Evolutionary conservation across 2,888 invertebrate species (phyloP), one percentile per base, ranked within the genome.

Genomic region (Syrista parreyssii): DNA sequence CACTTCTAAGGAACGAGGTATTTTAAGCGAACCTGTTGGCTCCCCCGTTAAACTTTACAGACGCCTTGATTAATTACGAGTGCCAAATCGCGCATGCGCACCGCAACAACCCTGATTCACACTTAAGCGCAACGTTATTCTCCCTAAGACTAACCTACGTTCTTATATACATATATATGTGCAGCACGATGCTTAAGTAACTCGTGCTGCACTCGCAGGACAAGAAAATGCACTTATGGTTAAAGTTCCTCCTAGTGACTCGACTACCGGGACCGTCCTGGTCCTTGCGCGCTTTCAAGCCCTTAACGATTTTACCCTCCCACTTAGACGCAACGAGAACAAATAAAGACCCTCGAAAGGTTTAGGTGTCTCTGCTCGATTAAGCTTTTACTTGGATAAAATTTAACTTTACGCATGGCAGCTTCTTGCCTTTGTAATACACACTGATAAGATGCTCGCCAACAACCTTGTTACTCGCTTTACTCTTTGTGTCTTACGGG

Each of bases 371-470:
- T 55, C 87, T 86, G 86, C 86, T 82, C 89, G 88, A 89, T 90
- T 88, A 88, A 90, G 90, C 88, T 90, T 89, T 87, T 84, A 83
- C 85, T 79, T 82, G 87, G 87, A 90, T 89, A 88, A 86, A 90
- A 89, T 89, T 89, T 88, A 89, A 89, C 88, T 90, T 89, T 88
- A 84, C 76, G 81, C 84, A 81, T 82, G 81, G 55, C 55, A 9
- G 23, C 55, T 55, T 6, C 23, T 55, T 9, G 23, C 55, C 55
- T 9, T 88, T 88, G 86, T 88, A 85, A 81, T 23, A 9, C 6
- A 23, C 55, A 0, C 23, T 6, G 9, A 9, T 55, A 55, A 55
- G 9, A 6, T 82, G 78, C 82, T 85, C 85, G 78, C 85, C 83
- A 83, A 84, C 85, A 88, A 86, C 81, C 84, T 86, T 84, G 85